phyloP scores from a whole-genome alignment of 2,797 vertebrate genomes.

The Bovichtus variegatus region DNA sequence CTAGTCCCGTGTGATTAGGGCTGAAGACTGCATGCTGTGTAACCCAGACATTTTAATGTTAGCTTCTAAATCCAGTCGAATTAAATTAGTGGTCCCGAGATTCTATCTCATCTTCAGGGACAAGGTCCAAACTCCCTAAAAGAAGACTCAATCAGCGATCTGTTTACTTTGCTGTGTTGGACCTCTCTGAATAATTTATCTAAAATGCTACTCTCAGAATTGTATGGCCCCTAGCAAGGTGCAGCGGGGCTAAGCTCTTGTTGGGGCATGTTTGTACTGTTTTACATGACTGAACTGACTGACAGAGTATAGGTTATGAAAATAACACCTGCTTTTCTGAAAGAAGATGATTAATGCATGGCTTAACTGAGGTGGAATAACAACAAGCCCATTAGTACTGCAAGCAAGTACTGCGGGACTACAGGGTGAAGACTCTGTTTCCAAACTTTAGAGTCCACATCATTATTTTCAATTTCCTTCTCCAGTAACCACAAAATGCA shows the following conservation, averaged over 20 bases:
- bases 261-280: conserved; percentile 64
- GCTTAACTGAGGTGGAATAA: conserved; percentile 62
- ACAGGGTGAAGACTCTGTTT: conserved; percentile 44
- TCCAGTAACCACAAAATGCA: conserved; percentile 4
- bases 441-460: conserved; percentile 48
- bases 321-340: conserved; percentile 68
- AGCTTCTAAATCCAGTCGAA: not conserved
- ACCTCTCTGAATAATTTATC: conserved; percentile 52
- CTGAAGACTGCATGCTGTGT: too few species aligned
- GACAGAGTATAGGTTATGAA: conserved; percentile 56
- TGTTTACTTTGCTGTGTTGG: conserved; percentile 38
- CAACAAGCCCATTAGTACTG: conserved; percentile 62
- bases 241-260: conserved; percentile 43
- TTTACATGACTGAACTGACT: conserved; percentile 68
- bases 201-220: conserved; percentile 29
- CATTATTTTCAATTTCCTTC: conserved; percentile 43
- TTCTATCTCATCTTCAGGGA: not conserved
- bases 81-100: not conserved
- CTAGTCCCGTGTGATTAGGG: too few species aligned
- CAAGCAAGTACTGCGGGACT: conserved; percentile 18
- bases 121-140: conserved; percentile 1
- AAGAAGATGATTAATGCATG: conserved; percentile 66
- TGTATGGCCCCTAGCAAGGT: conserved; percentile 43
- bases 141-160: conserved; percentile 19
- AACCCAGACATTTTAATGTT: not conserved